These are phyloP conservation scores for Myrmecophaga tridactyla DNA, from an alignment of 2,113 vertebrate genomes.

Conservation along the genomic window DNA sequence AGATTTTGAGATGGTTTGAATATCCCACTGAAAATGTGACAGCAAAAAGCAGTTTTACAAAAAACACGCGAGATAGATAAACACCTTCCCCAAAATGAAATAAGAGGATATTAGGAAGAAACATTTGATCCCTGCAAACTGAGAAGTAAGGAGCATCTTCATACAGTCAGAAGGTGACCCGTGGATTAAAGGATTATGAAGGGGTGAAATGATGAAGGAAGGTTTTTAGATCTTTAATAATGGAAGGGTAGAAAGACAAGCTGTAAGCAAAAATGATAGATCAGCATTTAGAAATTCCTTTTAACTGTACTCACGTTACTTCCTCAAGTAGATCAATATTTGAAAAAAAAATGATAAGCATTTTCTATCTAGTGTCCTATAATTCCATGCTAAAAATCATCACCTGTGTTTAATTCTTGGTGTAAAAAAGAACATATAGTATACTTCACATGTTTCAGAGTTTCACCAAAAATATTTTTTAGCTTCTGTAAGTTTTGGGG, in stretches of 20 bases:
- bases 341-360: background rate
- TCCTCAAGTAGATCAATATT: background rate
- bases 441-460: background rate
- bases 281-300: background rate
- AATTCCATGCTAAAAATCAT: background rate
- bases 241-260: background rate
- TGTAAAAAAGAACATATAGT: background rate
- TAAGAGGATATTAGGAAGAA: background rate
- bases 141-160: background rate
- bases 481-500: background rate
- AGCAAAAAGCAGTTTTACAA: background rate
- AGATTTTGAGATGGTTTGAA: constrained; percentile 31
- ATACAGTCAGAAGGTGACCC: background rate
- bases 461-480: background rate
- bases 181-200: background rate
- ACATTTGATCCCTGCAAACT: background rate
- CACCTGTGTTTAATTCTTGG: background rate
- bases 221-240: background rate
- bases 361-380: background rate
- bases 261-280: background rate
- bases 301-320: background rate
- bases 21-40: background rate
- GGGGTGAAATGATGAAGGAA: background rate
- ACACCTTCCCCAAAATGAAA: background rate
- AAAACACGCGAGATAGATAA: background rate